Percentiles rank a stretch among this genome's conserved stretches.
Conservation (phyloP, 2,888 invertebrate genomes). For the Eugnorisma glareosa region DNA sequence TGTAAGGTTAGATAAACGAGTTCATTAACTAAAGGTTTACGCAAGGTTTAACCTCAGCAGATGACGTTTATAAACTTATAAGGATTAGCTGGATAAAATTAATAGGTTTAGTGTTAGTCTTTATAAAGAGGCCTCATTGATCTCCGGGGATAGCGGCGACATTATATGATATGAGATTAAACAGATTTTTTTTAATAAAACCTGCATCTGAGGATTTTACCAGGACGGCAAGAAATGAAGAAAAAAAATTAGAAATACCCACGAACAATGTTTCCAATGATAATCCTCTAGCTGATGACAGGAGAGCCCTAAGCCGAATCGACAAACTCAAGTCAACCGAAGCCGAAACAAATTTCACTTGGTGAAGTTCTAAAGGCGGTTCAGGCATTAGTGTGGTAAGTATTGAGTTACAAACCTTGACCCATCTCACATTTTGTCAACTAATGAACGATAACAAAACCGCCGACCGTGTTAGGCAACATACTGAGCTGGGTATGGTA, state of each 20-base stretch:
- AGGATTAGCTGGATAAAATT: conserved; percentile 37
- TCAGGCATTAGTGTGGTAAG: conserved; percentile 5
- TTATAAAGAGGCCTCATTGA: conserved; percentile 3
- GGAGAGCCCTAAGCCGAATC: background rate
- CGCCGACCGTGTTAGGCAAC: background rate
- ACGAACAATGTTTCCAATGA: background rate
- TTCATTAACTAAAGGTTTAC: conserved; percentile 59
- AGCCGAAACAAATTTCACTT: background rate
- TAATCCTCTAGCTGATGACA: background rate
- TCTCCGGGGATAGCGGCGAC: background rate
- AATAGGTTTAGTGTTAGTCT: conserved; percentile 38
- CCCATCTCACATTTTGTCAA: conserved; percentile 18
- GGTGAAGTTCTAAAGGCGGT: background rate
- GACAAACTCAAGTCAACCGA: background rate
- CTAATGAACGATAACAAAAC: conserved; percentile 21
- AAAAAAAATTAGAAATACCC: background rate
- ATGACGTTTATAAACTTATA: conserved; percentile 47
- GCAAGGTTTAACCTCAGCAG: conserved; percentile 58
- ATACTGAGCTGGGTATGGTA: background rate
- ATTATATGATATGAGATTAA: background rate
- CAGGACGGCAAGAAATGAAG: background rate
- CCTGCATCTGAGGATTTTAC: too few relatives aligned
- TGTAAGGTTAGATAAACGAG: conserved; percentile 58
- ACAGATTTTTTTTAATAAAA: background rate
- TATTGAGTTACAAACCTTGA: conserved; percentile 25